Conservation (phyloP, 2,888 invertebrate genomes). For the Sinotaia quadrata region DNA sequence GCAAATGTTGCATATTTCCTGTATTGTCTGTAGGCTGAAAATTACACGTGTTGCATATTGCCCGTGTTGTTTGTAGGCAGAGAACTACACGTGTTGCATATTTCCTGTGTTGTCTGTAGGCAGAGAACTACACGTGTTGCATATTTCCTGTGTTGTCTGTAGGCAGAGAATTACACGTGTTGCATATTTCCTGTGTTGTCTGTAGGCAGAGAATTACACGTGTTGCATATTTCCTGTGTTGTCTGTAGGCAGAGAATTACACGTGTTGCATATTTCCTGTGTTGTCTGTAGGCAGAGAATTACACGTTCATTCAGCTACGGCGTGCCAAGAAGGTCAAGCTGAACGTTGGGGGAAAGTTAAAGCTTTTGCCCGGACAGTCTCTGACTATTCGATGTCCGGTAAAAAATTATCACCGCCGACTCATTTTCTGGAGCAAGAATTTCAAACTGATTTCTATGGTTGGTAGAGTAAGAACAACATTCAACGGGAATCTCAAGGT, state of each 20-base stretch:
- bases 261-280: neutral
- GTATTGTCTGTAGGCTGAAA: no score
- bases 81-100: no score
- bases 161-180: neutral
- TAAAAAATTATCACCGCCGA: constrained; percentile 56
- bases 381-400: constrained; percentile 61
- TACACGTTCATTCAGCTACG: constrained; percentile 59
- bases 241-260: neutral
- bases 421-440: constrained; percentile 63
- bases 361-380: constrained; percentile 57
- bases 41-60: no score
- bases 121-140: neutral
- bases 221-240: constrained; percentile 1
- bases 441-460: constrained; percentile 52
- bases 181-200: neutral
- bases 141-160: neutral
- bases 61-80: no score
- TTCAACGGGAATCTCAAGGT: constrained; percentile 55
- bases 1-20: no score
- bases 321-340: constrained; percentile 47
- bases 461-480: constrained; percentile 52
- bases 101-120: no score
- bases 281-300: constrained; percentile 42
- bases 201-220: constrained; percentile 52
- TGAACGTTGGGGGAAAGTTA: constrained; percentile 55